A percentile compares a stretch with the other conserved stretches of the same genome.
Evolutionary conservation across 2,888 invertebrate genomes (phyloP).

Genomic region (Ptilodon capucinus): DNA sequence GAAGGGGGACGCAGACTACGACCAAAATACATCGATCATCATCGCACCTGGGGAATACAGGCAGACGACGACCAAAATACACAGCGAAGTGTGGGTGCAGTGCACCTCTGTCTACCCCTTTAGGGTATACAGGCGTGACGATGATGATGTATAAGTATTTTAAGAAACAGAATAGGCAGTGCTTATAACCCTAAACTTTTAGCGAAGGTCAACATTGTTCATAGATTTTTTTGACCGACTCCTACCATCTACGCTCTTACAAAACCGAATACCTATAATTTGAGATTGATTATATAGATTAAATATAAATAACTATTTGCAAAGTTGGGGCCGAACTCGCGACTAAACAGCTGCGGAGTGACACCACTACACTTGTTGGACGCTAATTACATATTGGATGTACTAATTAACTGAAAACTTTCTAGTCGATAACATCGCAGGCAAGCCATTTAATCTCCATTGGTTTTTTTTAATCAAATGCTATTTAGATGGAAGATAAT

Average conservation of each 20-base stretch:
- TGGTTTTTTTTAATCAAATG: not conserved
- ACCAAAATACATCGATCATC: too few species aligned
- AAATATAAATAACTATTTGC: not conserved
- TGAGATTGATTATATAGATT: slow-evolving; percentile 1
- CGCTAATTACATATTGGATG: not conserved
- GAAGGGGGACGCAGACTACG: too few species aligned
- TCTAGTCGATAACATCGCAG: not conserved
- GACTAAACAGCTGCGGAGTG: not conserved
- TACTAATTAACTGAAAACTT: slow-evolving; percentile 2
- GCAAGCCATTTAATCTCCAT: not conserved
- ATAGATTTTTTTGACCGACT: not conserved
- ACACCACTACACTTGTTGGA: not conserved
- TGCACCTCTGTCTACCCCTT: too few species aligned
- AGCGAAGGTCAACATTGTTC: not conserved
- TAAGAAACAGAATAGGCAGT: not conserved
- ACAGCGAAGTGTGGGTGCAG: too few species aligned
- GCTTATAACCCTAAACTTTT: not conserved
- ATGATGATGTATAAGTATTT: too few species aligned
- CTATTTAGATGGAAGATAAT: not conserved
- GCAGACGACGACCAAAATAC: too few species aligned
- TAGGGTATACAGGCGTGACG: too few species aligned
- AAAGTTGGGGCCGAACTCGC: not conserved
- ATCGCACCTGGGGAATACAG: too few species aligned
- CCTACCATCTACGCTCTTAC: not conserved
- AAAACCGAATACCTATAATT: not conserved